phyloP scores from a whole-genome alignment of 2,888 invertebrate species.

The Drosophila tripunctata region DNA sequence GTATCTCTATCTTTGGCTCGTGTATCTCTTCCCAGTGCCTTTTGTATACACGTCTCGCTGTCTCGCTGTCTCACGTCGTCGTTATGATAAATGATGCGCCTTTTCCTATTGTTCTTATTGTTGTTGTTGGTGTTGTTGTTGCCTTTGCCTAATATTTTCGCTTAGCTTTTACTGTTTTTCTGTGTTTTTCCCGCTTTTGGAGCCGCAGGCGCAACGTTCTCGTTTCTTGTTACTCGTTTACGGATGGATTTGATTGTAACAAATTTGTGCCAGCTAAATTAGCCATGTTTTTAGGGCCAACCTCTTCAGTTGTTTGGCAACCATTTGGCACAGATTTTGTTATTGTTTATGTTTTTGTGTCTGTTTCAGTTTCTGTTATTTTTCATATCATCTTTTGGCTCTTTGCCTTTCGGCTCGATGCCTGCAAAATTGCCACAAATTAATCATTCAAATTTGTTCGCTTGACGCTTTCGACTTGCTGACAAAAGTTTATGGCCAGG shows the following conservation, averaged over 20 bases:
- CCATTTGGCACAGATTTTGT: constrained; percentile 64
- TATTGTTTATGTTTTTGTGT: neutral
- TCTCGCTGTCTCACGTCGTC: constrained; percentile 63
- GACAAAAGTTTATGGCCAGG: constrained; percentile 47
- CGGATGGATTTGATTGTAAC: constrained; percentile 69
- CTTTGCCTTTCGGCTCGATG: constrained; percentile 31
- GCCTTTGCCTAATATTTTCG: constrained; percentile 57
- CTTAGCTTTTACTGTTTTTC: constrained; percentile 29
- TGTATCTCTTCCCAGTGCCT: constrained; percentile 29
- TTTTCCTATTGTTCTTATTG: constrained; percentile 23
- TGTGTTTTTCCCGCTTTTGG: constrained; percentile 21
- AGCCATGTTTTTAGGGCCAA: constrained; percentile 67
- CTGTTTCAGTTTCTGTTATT: neutral
- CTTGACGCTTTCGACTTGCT: constrained; percentile 57
- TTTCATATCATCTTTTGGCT: constrained; percentile 23
- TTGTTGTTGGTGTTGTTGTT: constrained; percentile 12
- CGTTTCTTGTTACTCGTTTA: constrained; percentile 60
- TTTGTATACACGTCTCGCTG: constrained; percentile 43
- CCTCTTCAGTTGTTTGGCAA: constrained; percentile 46
- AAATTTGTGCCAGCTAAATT: constrained; percentile 73
- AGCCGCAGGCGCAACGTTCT: constrained; percentile 54
- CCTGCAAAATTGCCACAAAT: constrained; percentile 59
- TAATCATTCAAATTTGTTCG: constrained; percentile 65
- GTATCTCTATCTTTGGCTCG: constrained; percentile 36
- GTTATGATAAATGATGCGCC: constrained; percentile 76